A percentile compares a stretch with the other conserved stretches of the same genome.
Evolutionary conservation across 2,888 invertebrate species (phyloP).

Genomic region (Eupithecia tripunctaria): DNA sequence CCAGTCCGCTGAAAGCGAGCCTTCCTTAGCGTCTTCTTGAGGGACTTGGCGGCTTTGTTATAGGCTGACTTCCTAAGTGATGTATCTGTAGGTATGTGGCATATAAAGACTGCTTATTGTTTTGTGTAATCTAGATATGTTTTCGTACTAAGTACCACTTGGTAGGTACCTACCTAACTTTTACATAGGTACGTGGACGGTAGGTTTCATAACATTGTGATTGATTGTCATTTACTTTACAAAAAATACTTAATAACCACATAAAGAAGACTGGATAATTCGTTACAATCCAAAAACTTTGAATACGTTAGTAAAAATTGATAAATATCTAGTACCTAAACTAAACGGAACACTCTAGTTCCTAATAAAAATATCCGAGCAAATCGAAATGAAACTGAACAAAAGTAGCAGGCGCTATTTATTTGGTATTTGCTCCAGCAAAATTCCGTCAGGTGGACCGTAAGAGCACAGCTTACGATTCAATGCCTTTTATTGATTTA

Average conservation of each 20-base stretch:
- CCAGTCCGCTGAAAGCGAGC: no score
- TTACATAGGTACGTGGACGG: not conserved
- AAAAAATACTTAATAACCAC: no score
- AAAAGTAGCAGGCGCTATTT: conserved; percentile 22
- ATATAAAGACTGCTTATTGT: not conserved
- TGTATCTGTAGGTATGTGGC: no score
- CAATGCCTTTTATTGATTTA: conserved; percentile 27
- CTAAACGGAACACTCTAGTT: not conserved
- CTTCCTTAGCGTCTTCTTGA: no score
- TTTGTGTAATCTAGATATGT: not conserved
- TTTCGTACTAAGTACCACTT: not conserved
- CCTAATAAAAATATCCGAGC: conserved; percentile 11
- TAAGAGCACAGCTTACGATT: conserved; percentile 15
- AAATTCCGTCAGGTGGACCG: conserved; percentile 19
- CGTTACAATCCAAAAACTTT: not conserved
- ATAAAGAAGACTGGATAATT: not conserved
- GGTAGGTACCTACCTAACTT: no score
- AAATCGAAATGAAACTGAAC: conserved; percentile 11
- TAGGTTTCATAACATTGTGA: not conserved
- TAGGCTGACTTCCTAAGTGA: no score
- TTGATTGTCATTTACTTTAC: not conserved
- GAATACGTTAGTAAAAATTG: not conserved
- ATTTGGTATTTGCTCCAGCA: conserved; percentile 9
- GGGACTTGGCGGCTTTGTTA: no score
- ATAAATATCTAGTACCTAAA: not conserved